Evolutionary conservation across 2,797 vertebrate species (phyloP), one percentile per base, ranked within the genome.

Genomic region (Rhinogobio ventralis): DNA sequence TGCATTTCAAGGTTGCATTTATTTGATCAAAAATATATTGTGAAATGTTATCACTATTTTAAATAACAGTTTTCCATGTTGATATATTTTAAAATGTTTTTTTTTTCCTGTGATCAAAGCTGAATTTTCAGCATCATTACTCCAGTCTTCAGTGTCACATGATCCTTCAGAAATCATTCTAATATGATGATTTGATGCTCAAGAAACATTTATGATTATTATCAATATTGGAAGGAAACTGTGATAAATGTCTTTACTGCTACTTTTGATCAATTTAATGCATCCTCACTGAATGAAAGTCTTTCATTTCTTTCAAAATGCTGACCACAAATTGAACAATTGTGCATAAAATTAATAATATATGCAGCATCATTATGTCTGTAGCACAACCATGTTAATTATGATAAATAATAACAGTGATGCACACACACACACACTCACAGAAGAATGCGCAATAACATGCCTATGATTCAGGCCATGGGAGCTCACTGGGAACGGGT

Each of bases 401-500:
- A 8, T 71, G 6, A 45, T 11, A 13, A 45, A 45, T 25, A 69
- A 42, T 72, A 46, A 72, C 42, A 28, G n/a, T 72, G 45, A 17
- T 66, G 62, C 10, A 30, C 45, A 49, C 42, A 66, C 79, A 57
- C 69, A 36, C 14, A 39, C 17, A 39, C 10, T 10, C 17, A 69
- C 49, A 60, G 6, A 81, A 20, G 45, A 74, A 82, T 57, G 71
- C 10, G 25, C 25, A 64, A 81, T 74, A 81, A 74, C 84, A 75
- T 81, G 75, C 78, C 78, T 46, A 39, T 85, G 71, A 81, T 81
- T 81, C 62, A 30, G 84, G 25, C 69, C 71, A 76, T 28, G 28
- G 84, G 77, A 57, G 84, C 62, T 81, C 72, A 81, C 23, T 76
- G 79, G 84, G 72, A 86, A 81, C 28, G 33, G 66, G 72, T 42